These are phyloP conservation scores for Thumatha senex DNA, from an alignment of 2,888 invertebrate genomes.

Conservation along the genomic window DNA sequence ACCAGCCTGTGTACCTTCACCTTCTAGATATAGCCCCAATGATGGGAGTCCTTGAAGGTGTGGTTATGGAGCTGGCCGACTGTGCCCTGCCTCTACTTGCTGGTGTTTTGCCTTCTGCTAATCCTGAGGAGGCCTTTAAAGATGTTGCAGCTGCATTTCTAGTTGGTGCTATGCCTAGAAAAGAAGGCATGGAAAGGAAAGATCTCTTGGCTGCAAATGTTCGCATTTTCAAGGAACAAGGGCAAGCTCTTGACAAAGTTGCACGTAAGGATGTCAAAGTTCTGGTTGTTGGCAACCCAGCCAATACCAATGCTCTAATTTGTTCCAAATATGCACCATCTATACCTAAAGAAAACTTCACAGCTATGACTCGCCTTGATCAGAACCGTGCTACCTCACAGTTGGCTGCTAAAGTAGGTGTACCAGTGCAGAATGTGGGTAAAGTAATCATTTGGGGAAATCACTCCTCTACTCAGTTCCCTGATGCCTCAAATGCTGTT, in stretches of 20 bases:
- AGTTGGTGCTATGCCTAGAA: conserved; percentile 99
- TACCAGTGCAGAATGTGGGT: conserved; percentile 89
- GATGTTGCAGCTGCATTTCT: conserved; percentile 98
- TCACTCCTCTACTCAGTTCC: conserved; percentile 99
- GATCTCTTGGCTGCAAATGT: conserved; percentile 98
- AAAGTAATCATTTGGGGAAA: conserved; percentile 99
- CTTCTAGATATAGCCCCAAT: conserved; percentile 97
- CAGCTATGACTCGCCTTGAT: conserved; percentile 98
- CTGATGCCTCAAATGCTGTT: conserved; percentile 92
- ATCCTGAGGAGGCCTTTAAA: conserved; percentile 96
- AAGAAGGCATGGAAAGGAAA: conserved; percentile 98
- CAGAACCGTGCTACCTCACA: conserved; percentile 98
- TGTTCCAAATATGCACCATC: conserved; percentile 98
- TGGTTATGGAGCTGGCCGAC: conserved; percentile 98
- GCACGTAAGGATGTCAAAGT: conserved; percentile 97
- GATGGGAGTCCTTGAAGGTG: conserved; percentile 98
- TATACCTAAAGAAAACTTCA: conserved; percentile 97
- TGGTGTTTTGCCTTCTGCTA: conserved; percentile 93
- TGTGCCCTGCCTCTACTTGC: conserved; percentile 95
- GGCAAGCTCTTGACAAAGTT: conserved; percentile 94
- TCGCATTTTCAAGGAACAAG: conserved; percentile 98
- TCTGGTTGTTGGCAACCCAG: conserved; percentile 99
- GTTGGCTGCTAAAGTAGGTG: conserved; percentile 88
- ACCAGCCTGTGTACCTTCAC: conserved; percentile 93
- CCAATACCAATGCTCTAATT: conserved; percentile 98